phyloP scores from a whole-genome alignment of 35 echinoderm and acorn worm species.

The Heliocidaris erythrogramma region DNA sequence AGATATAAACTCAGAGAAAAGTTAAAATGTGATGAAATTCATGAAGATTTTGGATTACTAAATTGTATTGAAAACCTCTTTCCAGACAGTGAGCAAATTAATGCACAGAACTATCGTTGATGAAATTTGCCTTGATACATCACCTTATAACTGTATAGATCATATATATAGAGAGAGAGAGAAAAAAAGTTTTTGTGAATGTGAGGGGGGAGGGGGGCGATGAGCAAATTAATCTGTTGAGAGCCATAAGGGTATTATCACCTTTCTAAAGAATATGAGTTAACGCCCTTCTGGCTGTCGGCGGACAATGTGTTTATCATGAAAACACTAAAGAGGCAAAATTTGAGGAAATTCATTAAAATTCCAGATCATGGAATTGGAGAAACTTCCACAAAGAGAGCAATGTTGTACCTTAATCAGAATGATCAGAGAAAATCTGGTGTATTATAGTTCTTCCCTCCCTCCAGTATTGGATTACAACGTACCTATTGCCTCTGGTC shows the following conservation, averaged over 20 bases:
- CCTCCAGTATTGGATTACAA: background rate
- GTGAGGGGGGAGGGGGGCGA: background rate
- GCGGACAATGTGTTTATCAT: background rate
- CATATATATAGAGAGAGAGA: too few relatives aligned
- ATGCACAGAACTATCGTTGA: background rate
- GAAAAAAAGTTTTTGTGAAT: too few relatives aligned
- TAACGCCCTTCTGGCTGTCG: background rate
- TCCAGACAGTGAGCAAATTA: background rate
- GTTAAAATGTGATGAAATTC: background rate
- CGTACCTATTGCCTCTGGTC: background rate
- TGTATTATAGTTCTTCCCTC: background rate
- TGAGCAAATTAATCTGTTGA: background rate
- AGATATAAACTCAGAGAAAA: background rate
- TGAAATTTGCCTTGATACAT: background rate
- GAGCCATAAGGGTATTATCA: background rate
- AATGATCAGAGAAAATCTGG: conserved; percentile 9
- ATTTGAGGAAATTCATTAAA: background rate
- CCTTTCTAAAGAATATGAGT: background rate
- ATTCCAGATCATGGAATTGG: background rate
- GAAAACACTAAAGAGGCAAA: background rate
- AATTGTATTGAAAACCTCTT: background rate
- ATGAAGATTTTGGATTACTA: background rate
- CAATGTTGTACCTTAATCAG: background rate
- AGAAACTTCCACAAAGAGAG: background rate
- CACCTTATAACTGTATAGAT: background rate